Percentiles rank a stretch among this genome's conserved stretches.
Evolutionary conservation across 2,113 vertebrate genomes (phyloP).

Genomic region (Indicator maculatus): DNA sequence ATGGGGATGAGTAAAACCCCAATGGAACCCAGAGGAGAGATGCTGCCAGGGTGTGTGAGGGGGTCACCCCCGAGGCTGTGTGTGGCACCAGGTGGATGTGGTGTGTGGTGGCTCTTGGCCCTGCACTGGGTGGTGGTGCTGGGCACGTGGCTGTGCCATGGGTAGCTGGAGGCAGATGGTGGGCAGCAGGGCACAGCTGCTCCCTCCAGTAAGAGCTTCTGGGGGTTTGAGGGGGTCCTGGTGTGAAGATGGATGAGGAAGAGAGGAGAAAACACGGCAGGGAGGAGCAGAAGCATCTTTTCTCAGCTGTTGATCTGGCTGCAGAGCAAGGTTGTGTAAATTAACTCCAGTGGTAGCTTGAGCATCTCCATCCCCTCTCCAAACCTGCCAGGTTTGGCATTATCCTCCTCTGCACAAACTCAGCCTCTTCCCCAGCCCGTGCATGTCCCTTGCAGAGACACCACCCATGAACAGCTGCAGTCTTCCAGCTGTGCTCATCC

Average conservation of each 20-base stretch:
- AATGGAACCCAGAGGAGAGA: accelerated
- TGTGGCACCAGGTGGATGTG: accelerated
- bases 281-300: neutral
- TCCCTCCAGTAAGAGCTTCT: neutral
- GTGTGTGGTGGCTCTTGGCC: neutral
- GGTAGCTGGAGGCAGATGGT: neutral
- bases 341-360: accelerated
- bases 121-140: accelerated
- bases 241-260: neutral
- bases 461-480: neutral
- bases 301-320: neutral
- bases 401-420: neutral
- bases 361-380: neutral
- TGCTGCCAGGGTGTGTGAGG: neutral
- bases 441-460: accelerated
- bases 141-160: accelerated
- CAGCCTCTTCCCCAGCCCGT: neutral
- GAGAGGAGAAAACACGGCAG: accelerated
- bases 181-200: neutral
- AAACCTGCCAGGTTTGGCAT: neutral
- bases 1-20: neutral
- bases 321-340: neutral
- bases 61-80: neutral
- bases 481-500: neutral
- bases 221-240: neutral